These are phyloP conservation scores for Cervus canadensis DNA, from an alignment of 2,113 vertebrate species.

Conservation along the genomic window DNA sequence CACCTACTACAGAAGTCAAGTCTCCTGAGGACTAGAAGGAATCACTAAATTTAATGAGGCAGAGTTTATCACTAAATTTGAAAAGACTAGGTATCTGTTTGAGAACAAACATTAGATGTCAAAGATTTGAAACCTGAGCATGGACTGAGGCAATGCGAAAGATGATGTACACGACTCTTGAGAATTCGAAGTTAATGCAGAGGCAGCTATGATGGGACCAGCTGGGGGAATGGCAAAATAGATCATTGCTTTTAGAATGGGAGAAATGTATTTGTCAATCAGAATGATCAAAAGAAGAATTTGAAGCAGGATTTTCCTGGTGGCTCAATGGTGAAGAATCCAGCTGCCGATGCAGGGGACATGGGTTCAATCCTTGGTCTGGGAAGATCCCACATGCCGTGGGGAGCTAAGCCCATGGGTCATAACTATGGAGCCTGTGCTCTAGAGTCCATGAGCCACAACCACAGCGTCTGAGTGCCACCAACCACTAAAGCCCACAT, in stretches of 20 bases:
- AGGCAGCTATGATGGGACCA: background rate
- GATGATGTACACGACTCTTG: background rate
- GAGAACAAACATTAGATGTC: background rate
- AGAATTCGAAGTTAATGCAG: background rate
- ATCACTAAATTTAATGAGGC: background rate
- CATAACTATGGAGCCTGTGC: background rate
- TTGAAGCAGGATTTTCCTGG: background rate
- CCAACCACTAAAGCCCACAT: fast-evolving
- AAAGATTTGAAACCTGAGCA: background rate
- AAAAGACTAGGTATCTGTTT: background rate
- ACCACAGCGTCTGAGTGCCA: fast-evolving
- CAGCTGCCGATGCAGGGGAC: background rate
- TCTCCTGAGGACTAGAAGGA: background rate
- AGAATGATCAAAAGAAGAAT: background rate
- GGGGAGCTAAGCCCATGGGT: background rate
- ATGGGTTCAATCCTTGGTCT: background rate
- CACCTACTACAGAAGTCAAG: background rate
- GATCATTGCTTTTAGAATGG: background rate
- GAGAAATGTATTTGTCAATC: background rate
- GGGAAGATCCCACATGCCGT: background rate
- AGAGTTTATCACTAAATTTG: background rate
- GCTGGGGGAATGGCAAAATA: fast-evolving
- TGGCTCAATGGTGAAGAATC: background rate
- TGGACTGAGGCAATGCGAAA: background rate
- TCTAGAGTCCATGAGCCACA: background rate